These are phyloP conservation scores for Pogonognathellus flavescens DNA, from an alignment of 1,140 invertebrate genomes.

Conservation along the genomic window DNA sequence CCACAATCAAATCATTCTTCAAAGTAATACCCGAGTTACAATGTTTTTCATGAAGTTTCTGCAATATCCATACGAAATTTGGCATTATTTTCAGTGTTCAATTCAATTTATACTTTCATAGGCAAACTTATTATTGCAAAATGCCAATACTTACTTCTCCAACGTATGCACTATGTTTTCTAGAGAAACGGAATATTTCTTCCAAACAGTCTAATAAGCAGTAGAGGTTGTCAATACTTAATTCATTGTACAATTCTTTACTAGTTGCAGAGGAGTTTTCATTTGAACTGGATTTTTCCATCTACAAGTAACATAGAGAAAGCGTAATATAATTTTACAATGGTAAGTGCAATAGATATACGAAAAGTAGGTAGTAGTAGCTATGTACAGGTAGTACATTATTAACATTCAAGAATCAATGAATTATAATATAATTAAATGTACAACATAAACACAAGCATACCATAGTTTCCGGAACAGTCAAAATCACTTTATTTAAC, in stretches of 20 bases:
- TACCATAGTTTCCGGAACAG: background rate
- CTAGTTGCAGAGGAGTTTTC: background rate
- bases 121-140: background rate
- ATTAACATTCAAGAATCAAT: too few relatives aligned
- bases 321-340: background rate
- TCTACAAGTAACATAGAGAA: background rate
- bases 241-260: constrained; percentile 5
- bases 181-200: constrained; percentile 7
- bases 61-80: background rate
- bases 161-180: background rate
- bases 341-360: too few relatives aligned
- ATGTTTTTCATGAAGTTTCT: background rate
- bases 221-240: constrained; percentile 14
- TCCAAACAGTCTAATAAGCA: constrained; percentile 22
- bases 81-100: background rate
- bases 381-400: too few relatives aligned
- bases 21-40: background rate
- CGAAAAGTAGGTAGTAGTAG: too few relatives aligned
- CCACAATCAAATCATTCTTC: constrained; percentile 12
- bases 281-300: background rate
- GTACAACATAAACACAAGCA: too few relatives aligned
- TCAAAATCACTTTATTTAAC: constrained; percentile 16
- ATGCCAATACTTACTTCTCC: background rate
- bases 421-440: background rate
- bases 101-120: background rate